A percentile compares a stretch with the other conserved stretches of the same genome.
Conservation (phyloP, 2,888 invertebrate genomes). For the Kuschelorhynchus macadamiae region DNA sequence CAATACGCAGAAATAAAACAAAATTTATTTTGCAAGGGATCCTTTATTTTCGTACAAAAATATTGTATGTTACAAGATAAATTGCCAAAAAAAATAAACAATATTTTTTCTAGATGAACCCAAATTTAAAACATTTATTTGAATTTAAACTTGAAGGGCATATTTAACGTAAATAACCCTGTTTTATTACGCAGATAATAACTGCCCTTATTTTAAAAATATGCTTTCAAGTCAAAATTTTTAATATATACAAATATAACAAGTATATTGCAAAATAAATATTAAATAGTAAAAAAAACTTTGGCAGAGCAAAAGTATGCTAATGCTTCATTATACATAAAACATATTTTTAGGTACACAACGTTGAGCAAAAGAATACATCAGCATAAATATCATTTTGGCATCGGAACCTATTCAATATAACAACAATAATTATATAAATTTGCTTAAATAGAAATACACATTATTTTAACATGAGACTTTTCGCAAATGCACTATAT, state of each 20-base stretch:
- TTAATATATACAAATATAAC: neutral
- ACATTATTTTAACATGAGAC: neutral
- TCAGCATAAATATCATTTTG: slow-evolving; percentile 17
- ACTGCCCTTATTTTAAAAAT: slow-evolving; percentile 8
- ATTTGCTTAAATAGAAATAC: slow-evolving; percentile 7
- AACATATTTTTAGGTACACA: slow-evolving; percentile 15
- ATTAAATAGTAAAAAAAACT: slow-evolving; percentile 18
- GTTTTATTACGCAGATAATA: slow-evolving; percentile 24
- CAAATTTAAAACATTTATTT: too few relatives aligned
- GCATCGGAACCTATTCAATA: slow-evolving; percentile 22
- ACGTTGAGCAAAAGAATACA: slow-evolving; percentile 31
- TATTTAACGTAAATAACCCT: slow-evolving; percentile 32
- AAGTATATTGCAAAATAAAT: slow-evolving; percentile 25
- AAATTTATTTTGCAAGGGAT: slow-evolving; percentile 2
- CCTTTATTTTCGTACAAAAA: slow-evolving; percentile 28
- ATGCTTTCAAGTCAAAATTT: slow-evolving; percentile 6
- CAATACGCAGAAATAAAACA: slow-evolving; percentile 21
- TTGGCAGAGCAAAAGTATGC: slow-evolving; percentile 17
- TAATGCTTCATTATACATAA: slow-evolving; percentile 12
- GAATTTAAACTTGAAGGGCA: too few relatives aligned
- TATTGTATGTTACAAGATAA: slow-evolving; percentile 17
- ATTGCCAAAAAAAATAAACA: slow-evolving; percentile 5
- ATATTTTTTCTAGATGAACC: too few relatives aligned
- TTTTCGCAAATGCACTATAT: slow-evolving; percentile 4
- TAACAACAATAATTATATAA: slow-evolving; percentile 27